A percentile compares a stretch with the other conserved stretches of the same genome.
Evolutionary conservation across 2,797 vertebrate genomes (phyloP).

Genomic region (Anolis apletophallus): DNA sequence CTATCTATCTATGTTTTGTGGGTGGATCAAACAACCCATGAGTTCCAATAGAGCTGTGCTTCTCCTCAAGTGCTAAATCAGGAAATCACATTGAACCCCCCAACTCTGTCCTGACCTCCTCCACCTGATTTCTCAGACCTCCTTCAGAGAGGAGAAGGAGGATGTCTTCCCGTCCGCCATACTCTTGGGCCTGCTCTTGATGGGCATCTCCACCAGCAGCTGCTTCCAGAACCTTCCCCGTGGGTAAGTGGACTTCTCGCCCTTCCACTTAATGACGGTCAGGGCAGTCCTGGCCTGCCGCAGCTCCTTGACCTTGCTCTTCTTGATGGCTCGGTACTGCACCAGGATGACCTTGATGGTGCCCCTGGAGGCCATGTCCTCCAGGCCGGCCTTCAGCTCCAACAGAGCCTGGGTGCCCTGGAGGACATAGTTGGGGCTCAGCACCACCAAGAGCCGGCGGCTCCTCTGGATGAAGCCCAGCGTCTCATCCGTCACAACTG

Average conservation of each 20-base stretch:
- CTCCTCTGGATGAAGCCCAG: slow-evolving; percentile 94
- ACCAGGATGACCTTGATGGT: slow-evolving; percentile 92
- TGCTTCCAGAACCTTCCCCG: slow-evolving; percentile 93
- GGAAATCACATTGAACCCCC: not conserved
- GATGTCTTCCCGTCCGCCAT: slow-evolving; percentile 56
- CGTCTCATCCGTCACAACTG: slow-evolving; percentile 97
- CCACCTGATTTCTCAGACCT: slow-evolving; percentile 51
- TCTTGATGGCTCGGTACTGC: slow-evolving; percentile 87
- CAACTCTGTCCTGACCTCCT: slow-evolving; percentile 6
- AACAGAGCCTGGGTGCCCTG: slow-evolving; percentile 93
- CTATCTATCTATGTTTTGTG: not conserved
- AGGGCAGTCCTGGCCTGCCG: slow-evolving; percentile 86
- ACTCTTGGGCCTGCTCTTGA: slow-evolving; percentile 74
- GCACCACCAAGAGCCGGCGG: slow-evolving; percentile 90
- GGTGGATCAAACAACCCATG: not conserved
- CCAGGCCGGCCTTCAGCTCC: slow-evolving; percentile 94
- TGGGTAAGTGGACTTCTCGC: slow-evolving; percentile 88
- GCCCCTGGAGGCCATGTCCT: slow-evolving; percentile 89
- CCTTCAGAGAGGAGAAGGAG: slow-evolving; percentile 65
- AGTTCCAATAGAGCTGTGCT: too few species aligned
- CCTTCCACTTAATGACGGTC: slow-evolving; percentile 91
- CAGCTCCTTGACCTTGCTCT: slow-evolving; percentile 90
- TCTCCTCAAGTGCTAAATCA: too few species aligned
- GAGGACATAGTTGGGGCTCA: slow-evolving; percentile 89
- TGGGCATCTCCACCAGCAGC: slow-evolving; percentile 89